Evolutionary conservation across 1,140 invertebrate genomes (phyloP), one percentile per base, ranked within the genome.

Genomic region (Gyrodactylus bullatarudis): DNA sequence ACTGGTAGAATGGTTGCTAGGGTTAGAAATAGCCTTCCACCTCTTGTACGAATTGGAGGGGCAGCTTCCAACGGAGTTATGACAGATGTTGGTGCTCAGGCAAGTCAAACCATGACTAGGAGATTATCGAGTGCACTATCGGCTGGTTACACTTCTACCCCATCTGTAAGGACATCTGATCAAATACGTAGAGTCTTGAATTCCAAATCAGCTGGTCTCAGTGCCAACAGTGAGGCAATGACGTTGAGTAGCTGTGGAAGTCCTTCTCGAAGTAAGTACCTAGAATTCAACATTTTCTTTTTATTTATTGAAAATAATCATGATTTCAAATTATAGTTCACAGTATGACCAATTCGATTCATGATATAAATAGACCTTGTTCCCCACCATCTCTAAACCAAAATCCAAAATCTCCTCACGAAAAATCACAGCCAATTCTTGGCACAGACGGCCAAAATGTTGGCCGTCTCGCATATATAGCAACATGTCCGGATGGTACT

Each of bases 131-230:
- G 26, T 24, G 74, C 24, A 8, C 34, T 54, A n/a, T 8, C 34
- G 34, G 34, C 34, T n/a, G 34, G 34, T n/a, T 54, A 54, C 34
- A 54, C 34, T n/a, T 54, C 34, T n/a, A 54, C 34, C 8, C 34
- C 34, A 8, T 54, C 34, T n/a, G n/a, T 54, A 16, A 54, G 34
- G 34, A 54, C 34, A n/a, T 54, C 34, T n/a, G 26, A 74, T 68
- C 27, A 70, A 71, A 68, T 72, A 72, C 24, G 8, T 73, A 25
- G 72, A 70, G 1, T 34, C 26, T 22, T 34, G 74, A 0, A 68
- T 71, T 20, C 34, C 71, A 16, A 71, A 71, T 0, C 70, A 26
- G 25, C 54, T 72, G 0, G 23, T 72, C 16, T 19, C 23, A 21
- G 8, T 1, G 2, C 71, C n/a, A 54, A 54, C 34, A 54, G 20